These are phyloP conservation scores for Lagenorhynchus albirostris DNA, from an alignment of 2,113 vertebrate genomes.

Conservation along the genomic window DNA sequence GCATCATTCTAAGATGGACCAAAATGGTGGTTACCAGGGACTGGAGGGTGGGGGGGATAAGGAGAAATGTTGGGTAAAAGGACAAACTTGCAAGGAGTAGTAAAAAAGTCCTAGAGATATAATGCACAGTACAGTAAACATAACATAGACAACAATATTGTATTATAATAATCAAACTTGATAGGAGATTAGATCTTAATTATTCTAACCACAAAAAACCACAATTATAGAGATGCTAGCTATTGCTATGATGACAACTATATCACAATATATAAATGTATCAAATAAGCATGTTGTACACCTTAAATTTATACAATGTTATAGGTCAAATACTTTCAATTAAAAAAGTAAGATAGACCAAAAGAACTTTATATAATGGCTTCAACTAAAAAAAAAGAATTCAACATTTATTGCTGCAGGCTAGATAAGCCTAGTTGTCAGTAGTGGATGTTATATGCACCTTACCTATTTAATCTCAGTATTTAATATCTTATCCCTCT, in stretches of 20 bases:
- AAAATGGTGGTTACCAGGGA: neutral
- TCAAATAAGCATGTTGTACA: neutral
- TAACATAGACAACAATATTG: neutral
- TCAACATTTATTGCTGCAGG: neutral
- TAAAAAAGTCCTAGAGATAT: neutral
- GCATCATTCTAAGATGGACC: neutral
- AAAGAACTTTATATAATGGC: neutral
- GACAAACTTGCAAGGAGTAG: neutral
- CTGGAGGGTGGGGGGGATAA: neutral
- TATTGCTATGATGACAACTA: neutral
- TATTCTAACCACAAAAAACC: neutral
- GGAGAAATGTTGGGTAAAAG: neutral
- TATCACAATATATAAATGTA: neutral
- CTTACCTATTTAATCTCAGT: neutral
- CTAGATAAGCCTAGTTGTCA: neutral
- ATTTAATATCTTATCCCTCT: neutral
- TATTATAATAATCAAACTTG: neutral
- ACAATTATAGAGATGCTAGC: neutral
- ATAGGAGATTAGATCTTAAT: neutral
- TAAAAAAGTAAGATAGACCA: neutral
- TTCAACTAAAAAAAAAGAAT: neutral
- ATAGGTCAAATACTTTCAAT: neutral
- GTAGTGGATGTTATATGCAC: neutral
- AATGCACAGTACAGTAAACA: neutral
- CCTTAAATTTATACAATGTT: neutral